Evolutionary conservation across 2,888 invertebrate genomes (phyloP), one percentile per base, ranked within the genome.

Genomic region (Actias luna): DNA sequence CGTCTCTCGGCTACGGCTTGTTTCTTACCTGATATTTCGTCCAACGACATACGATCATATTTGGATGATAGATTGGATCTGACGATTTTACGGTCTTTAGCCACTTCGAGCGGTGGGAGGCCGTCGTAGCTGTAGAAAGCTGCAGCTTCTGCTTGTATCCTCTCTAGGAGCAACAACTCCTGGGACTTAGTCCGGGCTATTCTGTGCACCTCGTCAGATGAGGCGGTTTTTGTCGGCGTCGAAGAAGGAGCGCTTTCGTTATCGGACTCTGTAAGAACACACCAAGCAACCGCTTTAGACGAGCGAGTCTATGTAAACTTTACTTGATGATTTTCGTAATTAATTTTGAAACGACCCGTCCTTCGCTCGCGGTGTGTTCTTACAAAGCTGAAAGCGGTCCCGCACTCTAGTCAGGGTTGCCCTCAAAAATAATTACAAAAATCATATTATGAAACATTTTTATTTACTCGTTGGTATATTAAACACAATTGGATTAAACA

Each of bases 211-310:
- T 84, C 86, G 57, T 88, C 89, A 31, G 82, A 69, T 67, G 88
- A 85, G 64, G 80, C 84, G 63, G 82, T 82, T 77, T 93, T 93
- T 67, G 89, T 89, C 66, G 95, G 95, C 69, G 94, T 94, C 64
- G 91, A 89, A 39, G 95, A 94, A 31, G 95, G 94, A 72, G 93
- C 93, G 84, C 95, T 95, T 93, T 96, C 96, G 85, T 93, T 95
- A 93, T 96, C 96, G 78, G 96, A 96, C 89, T 96, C 96, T 96
- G 95, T 93, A 95, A 95, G 94, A 95, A 95, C 93, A 94, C 94
- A 94, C 87, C 80, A 79, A 82, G 78, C 77, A 73, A 80, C 78
- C 84, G 82, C 82, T 88, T 42, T 83, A 88, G 76, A 83, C 77
- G 74, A 70, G 55, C 77, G 72, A 70, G 65, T 67, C 58, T 66